phyloP scores from a whole-genome alignment of 2,888 invertebrate genomes.

The Seira ritae region DNA sequence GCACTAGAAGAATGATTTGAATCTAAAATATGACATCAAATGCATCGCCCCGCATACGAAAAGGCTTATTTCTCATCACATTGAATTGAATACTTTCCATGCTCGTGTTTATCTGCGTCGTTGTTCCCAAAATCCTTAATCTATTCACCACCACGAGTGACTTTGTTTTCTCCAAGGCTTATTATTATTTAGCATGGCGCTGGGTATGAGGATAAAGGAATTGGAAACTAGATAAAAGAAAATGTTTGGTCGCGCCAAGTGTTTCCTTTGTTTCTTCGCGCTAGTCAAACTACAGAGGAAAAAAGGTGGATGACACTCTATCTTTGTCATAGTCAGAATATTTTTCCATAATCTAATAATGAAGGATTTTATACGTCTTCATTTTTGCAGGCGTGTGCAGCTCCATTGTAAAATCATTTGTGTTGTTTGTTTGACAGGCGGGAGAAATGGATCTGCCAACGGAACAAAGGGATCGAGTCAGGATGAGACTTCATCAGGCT shows the following conservation, averaged over 20 bases:
- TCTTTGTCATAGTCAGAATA: background rate
- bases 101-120: too few relatives aligned
- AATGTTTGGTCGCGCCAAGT: background rate
- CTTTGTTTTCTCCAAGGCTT: background rate
- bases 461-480: slow-evolving; percentile 54
- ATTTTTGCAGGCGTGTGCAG: background rate
- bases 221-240: background rate
- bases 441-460: slow-evolving; percentile 51
- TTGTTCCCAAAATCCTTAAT: background rate
- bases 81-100: too few relatives aligned
- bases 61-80: too few relatives aligned
- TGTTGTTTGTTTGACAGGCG: slow-evolving; percentile 26
- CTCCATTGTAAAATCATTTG: slow-evolving; percentile 8
- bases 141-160: background rate
- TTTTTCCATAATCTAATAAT: background rate
- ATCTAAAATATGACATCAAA: too few relatives aligned
- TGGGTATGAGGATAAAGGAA: background rate
- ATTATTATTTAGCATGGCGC: background rate
- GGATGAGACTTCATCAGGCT: slow-evolving; percentile 56
- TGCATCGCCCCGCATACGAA: too few relatives aligned
- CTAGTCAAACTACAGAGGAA: too few relatives aligned
- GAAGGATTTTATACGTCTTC: background rate
- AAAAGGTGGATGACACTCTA: background rate
- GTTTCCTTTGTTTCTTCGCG: background rate
- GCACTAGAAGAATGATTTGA: too few relatives aligned